Evolutionary conservation across 2,888 invertebrate species (phyloP).

Genomic region (Lycaena phlaeas): DNA sequence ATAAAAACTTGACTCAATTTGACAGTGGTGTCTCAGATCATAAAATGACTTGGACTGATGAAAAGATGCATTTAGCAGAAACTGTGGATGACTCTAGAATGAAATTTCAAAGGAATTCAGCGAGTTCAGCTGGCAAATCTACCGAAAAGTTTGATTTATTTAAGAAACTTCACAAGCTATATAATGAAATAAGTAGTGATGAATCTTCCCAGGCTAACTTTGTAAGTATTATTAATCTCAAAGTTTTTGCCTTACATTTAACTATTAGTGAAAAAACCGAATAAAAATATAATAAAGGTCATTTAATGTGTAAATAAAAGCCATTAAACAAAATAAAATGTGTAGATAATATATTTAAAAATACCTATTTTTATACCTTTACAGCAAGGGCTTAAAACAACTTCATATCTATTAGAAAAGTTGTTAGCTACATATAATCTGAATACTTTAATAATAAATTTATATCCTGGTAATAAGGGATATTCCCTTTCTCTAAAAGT

Average conservation of each 20-base stretch:
- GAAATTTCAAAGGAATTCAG: slow-evolving; percentile 59
- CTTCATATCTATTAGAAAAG: slow-evolving; percentile 86
- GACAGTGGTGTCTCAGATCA: slow-evolving; percentile 64
- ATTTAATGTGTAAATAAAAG: too few relatives aligned
- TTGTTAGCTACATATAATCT: slow-evolving; percentile 88
- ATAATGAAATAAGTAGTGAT: slow-evolving; percentile 61
- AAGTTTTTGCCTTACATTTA: neutral
- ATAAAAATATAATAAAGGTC: neutral
- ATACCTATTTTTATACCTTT: too few relatives aligned
- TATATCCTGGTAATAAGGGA: slow-evolving; percentile 94
- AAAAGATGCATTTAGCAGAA: slow-evolving; percentile 65
- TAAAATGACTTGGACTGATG: slow-evolving; percentile 71
- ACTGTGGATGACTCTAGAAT: slow-evolving; percentile 64
- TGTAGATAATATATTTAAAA: too few relatives aligned
- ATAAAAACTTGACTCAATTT: slow-evolving; percentile 57
- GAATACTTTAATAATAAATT: slow-evolving; percentile 90
- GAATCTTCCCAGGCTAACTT: slow-evolving; percentile 56
- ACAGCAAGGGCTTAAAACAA: slow-evolving; percentile 75
- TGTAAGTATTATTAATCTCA: slow-evolving; percentile 38
- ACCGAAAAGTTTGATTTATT: slow-evolving; percentile 64
- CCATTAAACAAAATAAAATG: too few relatives aligned
- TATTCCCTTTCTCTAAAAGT: slow-evolving; percentile 81
- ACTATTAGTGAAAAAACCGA: neutral
- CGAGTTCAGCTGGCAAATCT: slow-evolving; percentile 43
- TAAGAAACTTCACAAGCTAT: slow-evolving; percentile 65